Base-by-base conservation (phyloP, 2,797 vertebrate species). In the Poeciliopsis infans region DNA sequence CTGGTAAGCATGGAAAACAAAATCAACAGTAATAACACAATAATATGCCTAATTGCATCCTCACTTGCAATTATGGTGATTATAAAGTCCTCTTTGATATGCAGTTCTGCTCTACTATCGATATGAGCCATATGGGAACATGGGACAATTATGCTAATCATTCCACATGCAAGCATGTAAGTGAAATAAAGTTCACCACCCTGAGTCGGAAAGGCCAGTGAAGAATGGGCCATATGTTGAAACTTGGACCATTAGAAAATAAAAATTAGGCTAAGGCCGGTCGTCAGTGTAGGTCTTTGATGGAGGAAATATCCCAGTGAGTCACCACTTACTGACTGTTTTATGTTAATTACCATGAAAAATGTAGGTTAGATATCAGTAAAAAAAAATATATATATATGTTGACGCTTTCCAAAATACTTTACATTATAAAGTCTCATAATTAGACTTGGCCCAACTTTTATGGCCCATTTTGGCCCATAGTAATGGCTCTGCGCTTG, bases 1-100 rank as follows among this genome's bases (percentile, higher is more conserved):
- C 83, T 74, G 68, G 81, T 75, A 75, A 89, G 85, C 83, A 91
- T 83, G 83, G 84, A 78, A 91, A 92, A 90, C 88, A 91, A 87
- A 93, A 91, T 92, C 93, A 92, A 91, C 88, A 89, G 84, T 91
- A 94, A 93, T 90, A 93, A 86, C 84, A 85, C 82, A 92, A 93
- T 93, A 94, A 93, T 94, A 91, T 93, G 89, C 81, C 89, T 94
- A 94, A 95, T 95, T 95, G 92, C 92, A 92, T 93, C 94, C 92
- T 95, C 91, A 93, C 86, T 94, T 91, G 91, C 90, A 94, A 93
- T 95, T 94, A 94, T 81, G 84, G 91, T 87, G 89, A 95, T 96
- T 95, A 95, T 68, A 81, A 81, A 87, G 90, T 92, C 91, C 88
- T 89, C 92, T 93, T 94, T 95, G 91, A 94, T 93, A 94, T 89